Percentiles rank a stretch among this genome's conserved stretches.
Evolutionary conservation across 2,888 invertebrate species (phyloP).

Genomic region (Keiferia lycopersicella): DNA sequence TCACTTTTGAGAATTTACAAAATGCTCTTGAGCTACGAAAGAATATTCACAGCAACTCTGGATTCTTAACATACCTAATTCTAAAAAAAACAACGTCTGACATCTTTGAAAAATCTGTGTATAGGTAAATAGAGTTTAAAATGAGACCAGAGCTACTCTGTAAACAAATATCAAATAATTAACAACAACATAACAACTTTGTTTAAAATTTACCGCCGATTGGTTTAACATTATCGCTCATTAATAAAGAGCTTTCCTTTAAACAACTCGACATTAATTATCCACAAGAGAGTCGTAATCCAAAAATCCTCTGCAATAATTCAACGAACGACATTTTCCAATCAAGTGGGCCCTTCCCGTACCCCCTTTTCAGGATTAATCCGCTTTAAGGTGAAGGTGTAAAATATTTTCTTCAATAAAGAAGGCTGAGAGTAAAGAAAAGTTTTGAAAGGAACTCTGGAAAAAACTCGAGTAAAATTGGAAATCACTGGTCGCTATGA

Average conservation of each 20-base stretch:
- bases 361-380: slow-evolving; percentile 41
- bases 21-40: no score
- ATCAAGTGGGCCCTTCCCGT: slow-evolving; percentile 22
- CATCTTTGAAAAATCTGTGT: no score
- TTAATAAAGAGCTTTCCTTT: slow-evolving; percentile 9
- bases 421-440: no score
- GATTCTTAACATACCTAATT: no score
- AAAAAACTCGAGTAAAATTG: no score
- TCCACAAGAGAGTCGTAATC: slow-evolving; percentile 13
- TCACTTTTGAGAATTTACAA: no score
- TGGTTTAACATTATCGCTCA: not conserved
- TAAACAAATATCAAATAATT: not conserved
- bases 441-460: no score
- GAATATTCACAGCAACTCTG: no score
- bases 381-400: slow-evolving; percentile 35
- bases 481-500: no score
- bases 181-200: not conserved
- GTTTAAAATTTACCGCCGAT: not conserved
- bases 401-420: slow-evolving; percentile 35
- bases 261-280: slow-evolving; percentile 14
- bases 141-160: no score
- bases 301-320: slow-evolving; percentile 24
- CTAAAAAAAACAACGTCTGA: no score
- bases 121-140: no score
- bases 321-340: slow-evolving; percentile 26